phyloP scores from a whole-genome alignment of 35 echinoderm and acorn worm genomes.

The Ophiothrix spiculata region DNA sequence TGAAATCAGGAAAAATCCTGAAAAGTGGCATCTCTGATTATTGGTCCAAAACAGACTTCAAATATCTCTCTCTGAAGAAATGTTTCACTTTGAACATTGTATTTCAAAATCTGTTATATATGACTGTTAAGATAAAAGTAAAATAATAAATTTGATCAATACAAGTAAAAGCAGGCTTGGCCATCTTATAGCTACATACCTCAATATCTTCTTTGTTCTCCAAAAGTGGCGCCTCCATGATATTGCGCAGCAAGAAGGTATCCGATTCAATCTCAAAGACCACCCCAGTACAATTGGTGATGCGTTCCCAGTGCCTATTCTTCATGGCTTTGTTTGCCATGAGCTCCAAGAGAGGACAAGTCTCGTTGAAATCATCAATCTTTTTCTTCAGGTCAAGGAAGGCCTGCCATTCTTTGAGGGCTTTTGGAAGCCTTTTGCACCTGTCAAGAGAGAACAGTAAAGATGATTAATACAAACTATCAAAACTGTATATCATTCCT shows the following conservation, averaged over 20 bases:
- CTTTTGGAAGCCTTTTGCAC: constrained; percentile 89
- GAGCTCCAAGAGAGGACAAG: constrained; percentile 89
- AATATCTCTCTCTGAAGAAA: no score
- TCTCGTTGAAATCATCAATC: constrained; percentile 99
- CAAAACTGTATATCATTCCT: no score
- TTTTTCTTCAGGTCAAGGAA: constrained; percentile 96
- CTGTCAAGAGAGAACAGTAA: constrained; percentile 27
- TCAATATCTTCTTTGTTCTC: constrained; percentile 94
- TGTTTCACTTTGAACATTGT: no score
- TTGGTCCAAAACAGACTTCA: not conserved
- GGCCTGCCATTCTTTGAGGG: constrained; percentile 87
- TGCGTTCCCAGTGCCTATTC: constrained; percentile 80
- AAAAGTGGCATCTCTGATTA: no score
- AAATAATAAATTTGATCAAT: no score
- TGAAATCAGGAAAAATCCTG: no score
- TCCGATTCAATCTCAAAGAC: constrained; percentile 90
- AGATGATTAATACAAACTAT: no score
- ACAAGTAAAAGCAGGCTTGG: no score
- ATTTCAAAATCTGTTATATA: no score
- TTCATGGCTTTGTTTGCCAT: constrained; percentile 99
- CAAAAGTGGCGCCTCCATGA: constrained; percentile 93
- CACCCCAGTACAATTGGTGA: constrained; percentile 69
- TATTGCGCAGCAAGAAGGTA: constrained; percentile 75
- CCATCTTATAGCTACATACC: no score
- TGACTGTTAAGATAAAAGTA: no score